Conservation (phyloP, 2,888 invertebrate species). For the Serrognathus titanus region DNA sequence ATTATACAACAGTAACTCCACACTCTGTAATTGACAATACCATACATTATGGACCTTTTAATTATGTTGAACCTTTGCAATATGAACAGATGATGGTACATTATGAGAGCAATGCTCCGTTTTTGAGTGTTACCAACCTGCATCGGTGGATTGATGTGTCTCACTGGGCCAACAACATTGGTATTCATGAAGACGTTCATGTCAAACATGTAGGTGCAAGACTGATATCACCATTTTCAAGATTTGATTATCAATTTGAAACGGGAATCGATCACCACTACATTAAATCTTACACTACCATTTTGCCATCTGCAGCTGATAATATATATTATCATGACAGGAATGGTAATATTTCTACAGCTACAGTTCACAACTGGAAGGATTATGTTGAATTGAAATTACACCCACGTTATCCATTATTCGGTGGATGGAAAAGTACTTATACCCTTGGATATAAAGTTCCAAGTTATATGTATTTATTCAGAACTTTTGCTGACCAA, state of each 20-base stretch:
- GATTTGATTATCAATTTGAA: constrained; percentile 96
- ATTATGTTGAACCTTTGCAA: constrained; percentile 62
- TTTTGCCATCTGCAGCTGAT: constrained; percentile 81
- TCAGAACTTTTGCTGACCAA: constrained; percentile 62
- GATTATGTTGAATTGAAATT: constrained; percentile 94
- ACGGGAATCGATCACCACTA: constrained; percentile 83
- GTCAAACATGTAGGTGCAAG: constrained; percentile 89
- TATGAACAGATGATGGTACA: constrained; percentile 72
- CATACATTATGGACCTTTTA: constrained; percentile 86
- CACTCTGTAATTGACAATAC: constrained; percentile 72
- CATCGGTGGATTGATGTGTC: constrained; percentile 92
- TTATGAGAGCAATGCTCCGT: constrained; percentile 95
- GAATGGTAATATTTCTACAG: constrained; percentile 98
- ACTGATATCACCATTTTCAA: constrained; percentile 91
- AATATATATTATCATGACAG: constrained; percentile 98
- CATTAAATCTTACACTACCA: constrained; percentile 86
- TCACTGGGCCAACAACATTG: constrained; percentile 99
- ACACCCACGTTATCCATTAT: constrained; percentile 94
- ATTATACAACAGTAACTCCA: constrained; percentile 79
- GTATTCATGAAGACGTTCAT: constrained; percentile 91
- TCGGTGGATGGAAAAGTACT: constrained; percentile 98
- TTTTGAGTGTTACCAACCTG: constrained; percentile 83
- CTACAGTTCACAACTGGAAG: constrained; percentile 81
- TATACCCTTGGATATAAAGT: constrained; percentile 92
- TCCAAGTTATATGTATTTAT: constrained; percentile 94